These are phyloP conservation scores for Pomacea maculata DNA, from an alignment of 1,140 invertebrate species.

Conservation along the genomic window DNA sequence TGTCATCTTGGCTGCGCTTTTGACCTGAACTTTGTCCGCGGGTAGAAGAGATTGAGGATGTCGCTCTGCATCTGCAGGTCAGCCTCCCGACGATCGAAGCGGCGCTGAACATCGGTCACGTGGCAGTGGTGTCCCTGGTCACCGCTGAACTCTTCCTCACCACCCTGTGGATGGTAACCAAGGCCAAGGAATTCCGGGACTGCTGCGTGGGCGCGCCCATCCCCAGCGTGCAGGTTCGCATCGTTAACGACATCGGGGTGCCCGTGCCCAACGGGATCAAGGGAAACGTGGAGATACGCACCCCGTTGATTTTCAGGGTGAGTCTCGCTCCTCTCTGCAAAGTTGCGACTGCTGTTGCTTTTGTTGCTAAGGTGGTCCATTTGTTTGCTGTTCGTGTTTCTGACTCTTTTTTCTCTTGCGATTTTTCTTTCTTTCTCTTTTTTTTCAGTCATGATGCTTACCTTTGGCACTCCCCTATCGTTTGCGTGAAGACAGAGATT, in stretches of 20 bases:
- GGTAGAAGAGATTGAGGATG: neutral
- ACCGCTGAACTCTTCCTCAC: slow-evolving; percentile 5
- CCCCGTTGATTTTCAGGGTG: slow-evolving; percentile 11
- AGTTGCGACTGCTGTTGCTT: too few species aligned
- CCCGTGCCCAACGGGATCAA: neutral
- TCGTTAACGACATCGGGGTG: neutral
- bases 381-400: too few species aligned
- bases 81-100: neutral
- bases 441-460: too few species aligned
- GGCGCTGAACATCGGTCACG: neutral
- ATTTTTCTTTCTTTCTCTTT: too few species aligned
- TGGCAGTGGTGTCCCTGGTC: slow-evolving; percentile 2
- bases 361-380: too few species aligned
- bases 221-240: neutral
- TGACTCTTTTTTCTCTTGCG: too few species aligned
- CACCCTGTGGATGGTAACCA: neutral
- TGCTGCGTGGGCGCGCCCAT: neutral
- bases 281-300: slow-evolving; percentile 1
- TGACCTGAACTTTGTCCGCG: too few species aligned
- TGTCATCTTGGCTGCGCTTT: too few species aligned
- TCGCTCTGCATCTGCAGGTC: neutral
- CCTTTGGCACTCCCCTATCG: too few species aligned
- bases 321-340: neutral
- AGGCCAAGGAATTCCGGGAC: neutral
- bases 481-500: too few species aligned